Conservation (phyloP, 2,797 vertebrate genomes). For the Neosilurus mollespiculum region DNA sequence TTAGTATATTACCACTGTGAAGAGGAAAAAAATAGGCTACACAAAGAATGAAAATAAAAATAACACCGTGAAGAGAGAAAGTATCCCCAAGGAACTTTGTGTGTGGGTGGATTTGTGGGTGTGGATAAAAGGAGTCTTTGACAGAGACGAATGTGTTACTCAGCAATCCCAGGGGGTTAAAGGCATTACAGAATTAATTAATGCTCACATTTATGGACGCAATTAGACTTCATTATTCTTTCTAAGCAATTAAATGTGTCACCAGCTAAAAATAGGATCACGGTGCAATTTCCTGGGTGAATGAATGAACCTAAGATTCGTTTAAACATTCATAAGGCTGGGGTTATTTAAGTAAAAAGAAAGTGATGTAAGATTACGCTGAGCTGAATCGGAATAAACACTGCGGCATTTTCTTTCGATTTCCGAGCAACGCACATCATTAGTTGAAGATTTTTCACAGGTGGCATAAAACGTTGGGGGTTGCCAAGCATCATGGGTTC, state of each 20-base stretch:
- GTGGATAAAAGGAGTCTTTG: constrained; percentile 2
- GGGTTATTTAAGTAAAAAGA: neutral
- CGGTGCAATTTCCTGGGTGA: neutral
- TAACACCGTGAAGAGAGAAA: neutral
- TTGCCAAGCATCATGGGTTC: neutral
- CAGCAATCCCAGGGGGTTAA: constrained; percentile 19
- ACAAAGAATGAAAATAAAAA: neutral
- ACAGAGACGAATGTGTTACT: constrained; percentile 19
- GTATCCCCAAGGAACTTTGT: neutral
- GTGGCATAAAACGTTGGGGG: neutral
- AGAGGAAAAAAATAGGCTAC: no score
- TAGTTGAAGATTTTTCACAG: neutral
- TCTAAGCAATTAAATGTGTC: constrained; percentile 34
- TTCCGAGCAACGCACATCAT: neutral
- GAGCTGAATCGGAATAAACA: neutral
- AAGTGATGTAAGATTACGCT: neutral
- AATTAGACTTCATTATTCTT: constrained; percentile 28
- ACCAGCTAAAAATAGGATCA: neutral
- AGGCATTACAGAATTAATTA: constrained; percentile 37
- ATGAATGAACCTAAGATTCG: no score
- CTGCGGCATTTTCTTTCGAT: neutral
- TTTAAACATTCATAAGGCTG: neutral
- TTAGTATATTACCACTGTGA: no score
- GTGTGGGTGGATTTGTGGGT: neutral
- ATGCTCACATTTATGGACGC: constrained; percentile 25